Evolutionary conservation across 2,797 vertebrate species (phyloP).

Genomic region (Spheniscus humboldti): DNA sequence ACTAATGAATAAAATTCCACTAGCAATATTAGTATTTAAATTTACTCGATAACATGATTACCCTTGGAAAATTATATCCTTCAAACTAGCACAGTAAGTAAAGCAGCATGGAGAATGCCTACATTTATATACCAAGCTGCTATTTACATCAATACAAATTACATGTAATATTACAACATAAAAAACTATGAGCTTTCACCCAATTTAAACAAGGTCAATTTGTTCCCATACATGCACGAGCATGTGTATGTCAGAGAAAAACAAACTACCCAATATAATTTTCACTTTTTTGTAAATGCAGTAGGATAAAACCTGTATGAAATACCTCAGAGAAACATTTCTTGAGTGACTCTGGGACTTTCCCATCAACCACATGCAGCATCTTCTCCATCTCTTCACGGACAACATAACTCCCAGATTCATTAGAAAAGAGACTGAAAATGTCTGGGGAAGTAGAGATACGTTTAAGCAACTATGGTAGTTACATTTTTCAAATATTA

Average conservation of each 20-base stretch:
- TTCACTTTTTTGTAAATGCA: not conserved
- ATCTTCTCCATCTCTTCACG: constrained; percentile 96
- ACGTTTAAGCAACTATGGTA: not conserved
- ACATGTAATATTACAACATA: not conserved
- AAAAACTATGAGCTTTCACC: not conserved
- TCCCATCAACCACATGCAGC: constrained; percentile 90
- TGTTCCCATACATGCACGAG: not conserved
- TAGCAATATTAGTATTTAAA: not conserved
- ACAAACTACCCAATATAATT: not conserved
- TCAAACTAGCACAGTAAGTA: not conserved
- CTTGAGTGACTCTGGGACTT: constrained; percentile 89
- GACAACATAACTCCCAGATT: constrained; percentile 89
- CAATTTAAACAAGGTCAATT: not conserved
- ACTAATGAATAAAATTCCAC: not conserved
- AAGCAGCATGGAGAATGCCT: not conserved
- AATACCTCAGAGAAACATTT: constrained; percentile 94
- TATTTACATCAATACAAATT: not conserved
- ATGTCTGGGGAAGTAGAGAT: constrained; percentile 81
- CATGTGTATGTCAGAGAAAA: not conserved
- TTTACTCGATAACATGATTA: not conserved
- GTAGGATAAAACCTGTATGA: not conserved
- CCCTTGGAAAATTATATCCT: not conserved
- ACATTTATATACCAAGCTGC: not conserved
- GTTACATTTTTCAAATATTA: not conserved
- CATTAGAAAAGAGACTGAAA: constrained; percentile 96